Percentiles rank a stretch among this genome's conserved stretches.
These are phyloP conservation scores for Tipula lateralis DNA, from an alignment of 2,888 invertebrate species.

Conservation along the genomic window DNA sequence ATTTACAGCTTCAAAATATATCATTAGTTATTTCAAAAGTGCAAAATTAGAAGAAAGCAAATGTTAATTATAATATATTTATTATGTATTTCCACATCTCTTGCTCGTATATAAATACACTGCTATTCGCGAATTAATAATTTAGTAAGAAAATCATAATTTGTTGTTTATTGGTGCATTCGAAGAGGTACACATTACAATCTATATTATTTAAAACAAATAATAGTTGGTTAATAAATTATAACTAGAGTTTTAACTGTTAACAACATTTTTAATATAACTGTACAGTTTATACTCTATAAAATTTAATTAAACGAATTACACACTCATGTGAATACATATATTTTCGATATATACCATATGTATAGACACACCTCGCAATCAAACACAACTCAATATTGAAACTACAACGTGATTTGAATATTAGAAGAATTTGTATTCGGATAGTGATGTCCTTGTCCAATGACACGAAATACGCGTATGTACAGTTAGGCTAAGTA, in stretches of 20 bases:
- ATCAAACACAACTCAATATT: too few relatives aligned
- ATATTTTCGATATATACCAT: background rate
- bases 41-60: background rate
- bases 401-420: too few relatives aligned
- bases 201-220: background rate
- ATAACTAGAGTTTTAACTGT: background rate
- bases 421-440: too few relatives aligned
- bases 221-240: background rate
- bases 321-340: background rate
- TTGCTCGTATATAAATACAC: too few relatives aligned
- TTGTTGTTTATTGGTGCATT: slow-evolving; percentile 11
- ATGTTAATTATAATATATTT: background rate
- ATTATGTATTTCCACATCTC: background rate
- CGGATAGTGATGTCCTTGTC: too few relatives aligned
- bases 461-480: too few relatives aligned
- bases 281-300: background rate
- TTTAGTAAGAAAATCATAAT: background rate
- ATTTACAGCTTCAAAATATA: background rate
- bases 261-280: background rate
- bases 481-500: too few relatives aligned
- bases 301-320: slow-evolving; percentile 5
- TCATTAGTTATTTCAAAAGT: background rate
- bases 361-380: too few relatives aligned
- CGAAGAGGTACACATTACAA: background rate
- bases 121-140: background rate